phyloP scores from a whole-genome alignment of 2,888 invertebrate species.

The Dasysyrphus tricinctus region DNA sequence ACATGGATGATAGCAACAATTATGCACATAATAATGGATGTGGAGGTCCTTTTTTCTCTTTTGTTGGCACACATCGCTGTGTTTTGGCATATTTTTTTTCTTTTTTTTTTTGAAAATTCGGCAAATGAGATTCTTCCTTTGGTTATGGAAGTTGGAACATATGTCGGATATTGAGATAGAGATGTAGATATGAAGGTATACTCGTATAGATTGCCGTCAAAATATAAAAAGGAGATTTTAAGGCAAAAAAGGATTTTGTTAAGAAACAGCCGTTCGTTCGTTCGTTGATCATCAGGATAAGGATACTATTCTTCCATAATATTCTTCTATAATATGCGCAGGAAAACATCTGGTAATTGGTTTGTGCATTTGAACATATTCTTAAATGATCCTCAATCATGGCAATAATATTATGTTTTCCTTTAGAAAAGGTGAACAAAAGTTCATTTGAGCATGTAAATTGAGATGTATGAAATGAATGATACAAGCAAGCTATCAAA shows the following conservation, averaged over 20 bases:
- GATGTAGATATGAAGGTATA: conserved; percentile 59
- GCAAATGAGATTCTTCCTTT: conserved; percentile 35
- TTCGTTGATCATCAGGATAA: conserved; percentile 31
- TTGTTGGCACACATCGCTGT: conserved; percentile 69
- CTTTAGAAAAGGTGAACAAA: conserved; percentile 2
- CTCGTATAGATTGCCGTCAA: conserved; percentile 56
- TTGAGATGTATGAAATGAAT: conserved; percentile 35
- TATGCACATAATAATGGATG: conserved; percentile 76
- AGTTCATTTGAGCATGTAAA: conserved; percentile 65
- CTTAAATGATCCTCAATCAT: conserved; percentile 36
- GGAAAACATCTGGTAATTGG: conserved; percentile 72
- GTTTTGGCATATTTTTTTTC: conserved; percentile 59
- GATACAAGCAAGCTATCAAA: conserved; percentile 43
- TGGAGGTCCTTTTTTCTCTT: conserved; percentile 60
- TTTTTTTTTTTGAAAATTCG: conserved; percentile 9
- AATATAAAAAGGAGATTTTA: conserved; percentile 17
- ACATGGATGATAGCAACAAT: conserved; percentile 77
- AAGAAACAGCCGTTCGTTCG: conserved; percentile 35
- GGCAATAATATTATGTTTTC: conserved; percentile 15
- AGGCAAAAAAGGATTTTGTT: conserved; percentile 50
- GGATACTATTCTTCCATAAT: neutral
- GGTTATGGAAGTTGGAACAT: conserved; percentile 52
- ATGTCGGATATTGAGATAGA: conserved; percentile 69
- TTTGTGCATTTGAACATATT: conserved; percentile 37
- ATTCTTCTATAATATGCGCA: neutral